A percentile compares a stretch with the other conserved stretches of the same genome.
These are phyloP conservation scores for Spilogale gracilis DNA, from an alignment of 2,113 vertebrate species.

Conservation along the genomic window DNA sequence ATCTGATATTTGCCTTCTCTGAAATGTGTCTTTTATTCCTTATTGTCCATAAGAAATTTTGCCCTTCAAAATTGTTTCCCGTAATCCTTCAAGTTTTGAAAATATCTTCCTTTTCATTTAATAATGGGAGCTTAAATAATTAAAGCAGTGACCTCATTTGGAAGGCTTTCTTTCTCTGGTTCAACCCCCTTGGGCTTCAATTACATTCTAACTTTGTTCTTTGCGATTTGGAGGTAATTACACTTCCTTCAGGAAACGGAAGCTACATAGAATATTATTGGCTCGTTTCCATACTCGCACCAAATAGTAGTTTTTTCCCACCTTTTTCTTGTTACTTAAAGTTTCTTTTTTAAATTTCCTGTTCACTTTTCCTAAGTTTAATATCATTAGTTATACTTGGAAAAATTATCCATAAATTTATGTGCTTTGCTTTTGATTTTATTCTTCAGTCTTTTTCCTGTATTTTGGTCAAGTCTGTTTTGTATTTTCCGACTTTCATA, in stretches of 20 bases:
- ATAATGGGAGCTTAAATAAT: neutral
- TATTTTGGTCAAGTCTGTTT: neutral
- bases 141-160: neutral
- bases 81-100: neutral
- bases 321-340: neutral
- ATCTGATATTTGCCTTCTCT: neutral
- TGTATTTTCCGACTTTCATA: neutral
- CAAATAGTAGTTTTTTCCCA: neutral
- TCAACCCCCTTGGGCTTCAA: neutral
- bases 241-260: neutral
- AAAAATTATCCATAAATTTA: neutral
- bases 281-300: neutral
- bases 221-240: neutral
- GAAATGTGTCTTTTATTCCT: neutral
- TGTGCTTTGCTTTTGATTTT: neutral
- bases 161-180: neutral
- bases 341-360: neutral
- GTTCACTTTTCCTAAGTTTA: neutral
- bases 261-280: neutral
- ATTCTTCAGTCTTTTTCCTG: neutral
- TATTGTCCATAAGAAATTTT: neutral
- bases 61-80: neutral
- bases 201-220: neutral
- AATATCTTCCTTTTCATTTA: neutral
- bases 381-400: neutral